Evolutionary conservation across 2,888 invertebrate species (phyloP), one percentile per base, ranked within the genome.

Genomic region (Erebia epiphron): DNA sequence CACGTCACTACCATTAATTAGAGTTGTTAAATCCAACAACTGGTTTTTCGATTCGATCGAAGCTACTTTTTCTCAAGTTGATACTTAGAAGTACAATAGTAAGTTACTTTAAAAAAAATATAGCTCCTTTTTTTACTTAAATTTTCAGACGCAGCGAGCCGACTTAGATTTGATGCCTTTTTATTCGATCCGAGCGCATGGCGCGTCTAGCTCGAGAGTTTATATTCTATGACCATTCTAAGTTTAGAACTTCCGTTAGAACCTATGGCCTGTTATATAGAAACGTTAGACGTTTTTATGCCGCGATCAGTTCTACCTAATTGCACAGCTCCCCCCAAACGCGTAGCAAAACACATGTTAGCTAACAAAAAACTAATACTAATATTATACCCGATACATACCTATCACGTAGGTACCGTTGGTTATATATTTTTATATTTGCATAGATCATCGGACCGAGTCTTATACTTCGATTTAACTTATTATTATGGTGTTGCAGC

Each of bases 241-340:
- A 77, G 79, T 83, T 82, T 83, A 83, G 80, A 79, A 75, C 72
- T 72, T 71, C 83, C 83, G 84, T 85, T 85, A 83, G 82, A 81
- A 80, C 76, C 79, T 76, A 76, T 77, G 74, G 75, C 77, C 72
- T 74, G 82, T 82, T 80, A 79, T 80, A 79, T 78, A 74, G 72
- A 71, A 71, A 76, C 77, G 75, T 78, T 78, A 79, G 74, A 76
- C 68, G 69, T 78, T 81, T 82, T 82, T 80, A 49, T 79, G 75
- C 75, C 68, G 67, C 66, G 71, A 74, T 75, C 74, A 71, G 73
- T 73, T 74, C 75, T 70, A 74, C 69, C 70, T 73, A 73, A 73
- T 74, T 73, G 74, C 74, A 65, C 74, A 68, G 56, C 69, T 72
- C 18, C 68, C 72, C 66, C 70, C 62, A 62, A 73, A 69, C 69